Percentiles rank a stretch among this genome's conserved stretches.
Evolutionary conservation across 35 echinoderm and acorn worm species (phyloP).

Genomic region (Amphiura filiformis): DNA sequence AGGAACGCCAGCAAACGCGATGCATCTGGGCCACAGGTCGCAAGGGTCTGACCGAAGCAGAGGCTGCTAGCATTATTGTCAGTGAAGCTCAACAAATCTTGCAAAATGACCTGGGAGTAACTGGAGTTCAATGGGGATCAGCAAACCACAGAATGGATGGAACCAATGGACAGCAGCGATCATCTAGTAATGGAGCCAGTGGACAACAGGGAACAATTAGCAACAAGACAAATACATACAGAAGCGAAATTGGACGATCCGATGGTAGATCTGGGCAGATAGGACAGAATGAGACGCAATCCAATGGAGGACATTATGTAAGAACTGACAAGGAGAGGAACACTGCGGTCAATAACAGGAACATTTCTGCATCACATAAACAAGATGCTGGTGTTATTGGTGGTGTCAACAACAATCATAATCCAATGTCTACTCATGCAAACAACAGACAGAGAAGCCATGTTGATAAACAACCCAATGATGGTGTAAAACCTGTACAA

Average conservation of each 20-base stretch:
- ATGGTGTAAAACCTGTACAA: too few species aligned
- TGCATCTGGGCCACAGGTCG: slow-evolving; percentile 97
- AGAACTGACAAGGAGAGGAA: background rate
- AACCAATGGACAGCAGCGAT: background rate
- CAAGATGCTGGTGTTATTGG: too few species aligned
- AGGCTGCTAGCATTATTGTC: slow-evolving; percentile 83
- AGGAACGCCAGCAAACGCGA: slow-evolving; percentile 65
- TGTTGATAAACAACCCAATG: too few species aligned
- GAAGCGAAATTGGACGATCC: background rate
- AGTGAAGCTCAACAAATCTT: slow-evolving; percentile 78
- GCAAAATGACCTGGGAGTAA: slow-evolving; percentile 63
- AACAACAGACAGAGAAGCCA: too few species aligned
- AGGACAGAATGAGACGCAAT: background rate
- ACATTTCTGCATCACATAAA: too few species aligned
- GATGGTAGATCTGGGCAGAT: background rate
- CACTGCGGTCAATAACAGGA: too few species aligned
- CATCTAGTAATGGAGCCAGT: background rate
- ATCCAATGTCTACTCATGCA: too few species aligned
- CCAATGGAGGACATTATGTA: background rate
- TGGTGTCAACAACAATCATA: too few species aligned
- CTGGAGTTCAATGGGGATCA: slow-evolving; percentile 69
- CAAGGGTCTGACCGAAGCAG: slow-evolving; percentile 89
- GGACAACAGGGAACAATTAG: background rate
- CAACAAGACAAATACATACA: background rate
- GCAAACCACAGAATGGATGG: slow-evolving; percentile 1